phyloP scores from a whole-genome alignment of 2,113 vertebrate species.

The Cariama cristata region DNA sequence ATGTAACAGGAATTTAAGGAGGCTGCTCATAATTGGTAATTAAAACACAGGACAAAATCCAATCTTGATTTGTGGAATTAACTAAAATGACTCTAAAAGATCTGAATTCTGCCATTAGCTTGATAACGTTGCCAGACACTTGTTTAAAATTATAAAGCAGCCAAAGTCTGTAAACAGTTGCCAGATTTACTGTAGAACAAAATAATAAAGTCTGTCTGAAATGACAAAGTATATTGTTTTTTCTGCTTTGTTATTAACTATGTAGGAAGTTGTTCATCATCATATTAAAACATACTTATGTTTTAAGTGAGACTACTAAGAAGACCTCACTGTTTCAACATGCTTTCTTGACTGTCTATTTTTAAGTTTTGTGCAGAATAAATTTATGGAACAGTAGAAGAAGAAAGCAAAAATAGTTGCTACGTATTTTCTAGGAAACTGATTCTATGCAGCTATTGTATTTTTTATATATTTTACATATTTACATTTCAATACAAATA shows the following conservation, averaged over 20 bases:
- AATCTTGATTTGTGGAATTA: neutral
- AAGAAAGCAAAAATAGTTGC: neutral
- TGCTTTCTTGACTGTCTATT: neutral
- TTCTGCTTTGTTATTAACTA: constrained; percentile 4
- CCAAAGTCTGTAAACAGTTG: neutral
- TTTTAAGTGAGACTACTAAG: neutral
- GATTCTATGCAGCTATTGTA: neutral
- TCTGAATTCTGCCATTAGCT: neutral
- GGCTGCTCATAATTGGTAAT: neutral
- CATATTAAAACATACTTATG: neutral
- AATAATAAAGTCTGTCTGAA: constrained; percentile 15
- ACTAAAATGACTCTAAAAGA: neutral
- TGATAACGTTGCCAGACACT: constrained; percentile 12
- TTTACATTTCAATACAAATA: neutral
- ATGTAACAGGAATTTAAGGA: constrained; percentile 8
- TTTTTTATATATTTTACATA: neutral
- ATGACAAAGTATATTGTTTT: neutral
- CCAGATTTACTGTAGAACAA: neutral
- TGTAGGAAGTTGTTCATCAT: neutral
- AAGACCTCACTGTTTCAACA: neutral
- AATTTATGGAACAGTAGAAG: neutral
- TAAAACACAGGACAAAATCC: constrained; percentile 17
- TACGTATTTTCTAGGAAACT: neutral
- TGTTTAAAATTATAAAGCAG: neutral
- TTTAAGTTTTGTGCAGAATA: neutral